A percentile compares a stretch with the other conserved stretches of the same genome.
These are phyloP conservation scores for Chaetophractus vellerosus DNA, from an alignment of 2,797 vertebrate genomes.

Conservation along the genomic window DNA sequence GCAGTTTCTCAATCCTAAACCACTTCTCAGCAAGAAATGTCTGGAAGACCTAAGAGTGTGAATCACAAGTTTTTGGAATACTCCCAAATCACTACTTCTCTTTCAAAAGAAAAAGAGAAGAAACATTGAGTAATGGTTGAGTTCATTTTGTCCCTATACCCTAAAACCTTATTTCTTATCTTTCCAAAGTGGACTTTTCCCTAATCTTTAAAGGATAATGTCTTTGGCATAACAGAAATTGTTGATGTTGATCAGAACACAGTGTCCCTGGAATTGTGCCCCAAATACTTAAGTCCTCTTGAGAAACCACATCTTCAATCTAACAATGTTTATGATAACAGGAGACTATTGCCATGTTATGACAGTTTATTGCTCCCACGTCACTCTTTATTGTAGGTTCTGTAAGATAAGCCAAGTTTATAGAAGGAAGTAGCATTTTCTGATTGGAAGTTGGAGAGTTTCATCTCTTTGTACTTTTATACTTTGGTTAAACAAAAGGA, in stretches of 20 bases:
- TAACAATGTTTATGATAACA: conserved; percentile 63
- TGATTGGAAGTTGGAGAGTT: conserved; percentile 12
- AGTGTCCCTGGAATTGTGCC: conserved; percentile 69
- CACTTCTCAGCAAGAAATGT: conserved; percentile 55
- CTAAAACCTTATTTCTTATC: conserved; percentile 12
- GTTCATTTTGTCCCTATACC: conserved; percentile 43
- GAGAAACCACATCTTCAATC: conserved; percentile 55
- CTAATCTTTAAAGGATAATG: conserved; percentile 48
- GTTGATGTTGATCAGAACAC: conserved; percentile 40
- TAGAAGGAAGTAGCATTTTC: conserved; percentile 57
- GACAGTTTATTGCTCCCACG: conserved; percentile 41
- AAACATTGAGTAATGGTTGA: conserved; percentile 45
- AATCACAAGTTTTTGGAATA: conserved; percentile 34
- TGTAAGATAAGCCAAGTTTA: conserved; percentile 70
- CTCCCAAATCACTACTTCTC: conserved; percentile 13
- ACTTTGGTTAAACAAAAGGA: conserved; percentile 74
- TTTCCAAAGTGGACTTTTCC: conserved; percentile 50
- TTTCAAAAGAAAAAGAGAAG: conserved; percentile 61
- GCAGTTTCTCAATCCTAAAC: conserved; percentile 53
- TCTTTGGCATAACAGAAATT: conserved; percentile 38
- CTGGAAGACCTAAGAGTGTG: not conserved
- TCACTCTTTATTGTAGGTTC: conserved; percentile 34
- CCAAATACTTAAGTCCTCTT: conserved; percentile 63
- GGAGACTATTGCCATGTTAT: conserved; percentile 40
- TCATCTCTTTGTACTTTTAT: conserved; percentile 47